Evolutionary conservation across 2,888 invertebrate genomes (phyloP).

Genomic region (Diarsia mendica): DNA sequence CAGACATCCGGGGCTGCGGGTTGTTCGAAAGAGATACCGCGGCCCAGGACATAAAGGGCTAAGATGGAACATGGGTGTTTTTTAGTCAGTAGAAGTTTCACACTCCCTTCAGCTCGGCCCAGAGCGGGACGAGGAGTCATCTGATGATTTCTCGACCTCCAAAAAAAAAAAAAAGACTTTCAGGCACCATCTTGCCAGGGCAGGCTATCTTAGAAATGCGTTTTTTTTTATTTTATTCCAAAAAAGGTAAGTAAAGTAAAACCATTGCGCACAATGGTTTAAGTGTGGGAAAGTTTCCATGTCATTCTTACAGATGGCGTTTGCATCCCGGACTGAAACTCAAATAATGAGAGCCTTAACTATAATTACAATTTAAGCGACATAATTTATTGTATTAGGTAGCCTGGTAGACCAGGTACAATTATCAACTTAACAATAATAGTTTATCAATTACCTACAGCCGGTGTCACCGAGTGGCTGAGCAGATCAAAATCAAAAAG

Average conservation of each 20-base stretch:
- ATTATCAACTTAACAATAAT: not conserved
- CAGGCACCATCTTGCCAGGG: not conserved
- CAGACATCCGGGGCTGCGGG: no score
- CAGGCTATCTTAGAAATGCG: not conserved
- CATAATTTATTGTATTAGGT: not conserved
- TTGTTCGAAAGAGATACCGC: no score
- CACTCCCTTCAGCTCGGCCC: no score
- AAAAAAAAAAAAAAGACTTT: no score
- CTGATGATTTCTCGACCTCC: no score
- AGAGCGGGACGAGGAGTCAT: no score
- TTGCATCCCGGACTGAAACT: not conserved
- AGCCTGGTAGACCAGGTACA: not conserved
- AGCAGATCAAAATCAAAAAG: not conserved
- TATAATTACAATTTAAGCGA: no score
- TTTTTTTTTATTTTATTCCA: not conserved
- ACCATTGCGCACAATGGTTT: no score
- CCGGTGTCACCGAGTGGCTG: not conserved
- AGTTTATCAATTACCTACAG: not conserved
- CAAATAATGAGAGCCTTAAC: not conserved
- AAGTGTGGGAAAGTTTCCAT: not conserved
- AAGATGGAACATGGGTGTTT: no score
- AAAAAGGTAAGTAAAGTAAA: no score
- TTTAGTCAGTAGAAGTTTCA: no score
- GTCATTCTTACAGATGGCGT: slow-evolving; percentile 6
- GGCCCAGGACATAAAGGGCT: no score